Evolutionary conservation across 2,113 vertebrate genomes (phyloP).

Genomic region (Argyrosomus japonicus): DNA sequence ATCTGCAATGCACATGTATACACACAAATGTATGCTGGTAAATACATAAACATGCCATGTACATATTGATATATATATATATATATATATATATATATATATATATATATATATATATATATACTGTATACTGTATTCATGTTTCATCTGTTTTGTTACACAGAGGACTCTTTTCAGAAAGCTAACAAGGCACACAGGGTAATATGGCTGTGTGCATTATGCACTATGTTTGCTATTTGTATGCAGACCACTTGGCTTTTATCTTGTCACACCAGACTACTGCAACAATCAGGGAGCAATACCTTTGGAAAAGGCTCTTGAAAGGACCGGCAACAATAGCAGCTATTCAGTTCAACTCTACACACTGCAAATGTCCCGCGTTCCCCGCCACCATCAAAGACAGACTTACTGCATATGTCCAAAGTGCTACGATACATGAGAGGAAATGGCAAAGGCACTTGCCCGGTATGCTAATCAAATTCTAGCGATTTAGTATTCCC

Average conservation of each 20-base stretch:
- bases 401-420: slow-evolving; percentile 10
- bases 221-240: slow-evolving; percentile 10
- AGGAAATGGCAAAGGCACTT: slow-evolving; percentile 46
- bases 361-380: slow-evolving; percentile 2
- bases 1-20: neutral
- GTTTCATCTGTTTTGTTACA: neutral
- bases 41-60: too few species aligned
- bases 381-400: slow-evolving; percentile 24
- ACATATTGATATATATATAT: too few species aligned
- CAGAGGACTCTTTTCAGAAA: neutral
- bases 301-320: slow-evolving; percentile 11
- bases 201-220: neutral
- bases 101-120: neutral
- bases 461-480: slow-evolving; percentile 55
- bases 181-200: neutral
- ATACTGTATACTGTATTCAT: neutral
- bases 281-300: slow-evolving; percentile 23
- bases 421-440: slow-evolving; percentile 38
- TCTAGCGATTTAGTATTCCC: slow-evolving; percentile 47
- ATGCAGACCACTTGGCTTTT: slow-evolving; percentile 36
- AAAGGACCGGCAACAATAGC: slow-evolving; percentile 26
- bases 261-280: slow-evolving; percentile 16
- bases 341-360: slow-evolving; percentile 27
- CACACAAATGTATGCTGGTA: too few species aligned
- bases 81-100: too few species aligned